Evolutionary conservation across 2,888 invertebrate species (phyloP).

Genomic region (Incurvaria masculella): DNA sequence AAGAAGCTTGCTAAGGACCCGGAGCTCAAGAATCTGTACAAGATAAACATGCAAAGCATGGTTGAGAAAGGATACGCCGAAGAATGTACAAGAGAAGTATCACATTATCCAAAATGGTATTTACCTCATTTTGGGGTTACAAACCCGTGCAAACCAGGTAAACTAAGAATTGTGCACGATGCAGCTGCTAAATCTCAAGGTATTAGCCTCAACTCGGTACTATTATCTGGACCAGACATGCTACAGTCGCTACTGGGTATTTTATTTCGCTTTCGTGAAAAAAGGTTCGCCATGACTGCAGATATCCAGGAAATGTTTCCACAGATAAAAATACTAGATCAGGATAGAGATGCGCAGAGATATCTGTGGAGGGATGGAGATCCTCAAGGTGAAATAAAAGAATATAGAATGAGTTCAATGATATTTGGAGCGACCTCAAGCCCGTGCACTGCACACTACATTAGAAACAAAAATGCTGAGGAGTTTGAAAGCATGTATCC

Average conservation of each 20-base stretch:
- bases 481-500: slow-evolving; percentile 5
- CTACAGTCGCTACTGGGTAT: slow-evolving; percentile 20
- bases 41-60: slow-evolving; percentile 7
- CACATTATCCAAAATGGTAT: too few species aligned
- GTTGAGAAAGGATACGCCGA: slow-evolving; percentile 9
- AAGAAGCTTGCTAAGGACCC: slow-evolving; percentile 11
- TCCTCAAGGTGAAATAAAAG: not conserved
- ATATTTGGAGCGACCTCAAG: slow-evolving; percentile 14
- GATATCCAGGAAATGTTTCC: slow-evolving; percentile 13
- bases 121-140: slow-evolving; percentile 18
- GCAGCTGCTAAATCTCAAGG: slow-evolving; percentile 18
- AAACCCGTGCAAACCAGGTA: slow-evolving; percentile 17
- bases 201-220: slow-evolving; percentile 15
- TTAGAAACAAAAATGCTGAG: slow-evolving; percentile 12
- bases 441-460: slow-evolving; percentile 11
- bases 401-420: slow-evolving; percentile 14
- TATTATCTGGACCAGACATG: slow-evolving; percentile 23
- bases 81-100: not conserved
- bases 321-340: slow-evolving; percentile 14
- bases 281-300: slow-evolving; percentile 20
- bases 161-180: slow-evolving; percentile 20
- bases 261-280: slow-evolving; percentile 22
- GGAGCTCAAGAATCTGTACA: slow-evolving; percentile 9
- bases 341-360: slow-evolving; percentile 11
- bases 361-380: slow-evolving; percentile 1